phyloP scores from a whole-genome alignment of 37 sponge, comb jelly and placozoan genomes.

The Crambe crambe region DNA sequence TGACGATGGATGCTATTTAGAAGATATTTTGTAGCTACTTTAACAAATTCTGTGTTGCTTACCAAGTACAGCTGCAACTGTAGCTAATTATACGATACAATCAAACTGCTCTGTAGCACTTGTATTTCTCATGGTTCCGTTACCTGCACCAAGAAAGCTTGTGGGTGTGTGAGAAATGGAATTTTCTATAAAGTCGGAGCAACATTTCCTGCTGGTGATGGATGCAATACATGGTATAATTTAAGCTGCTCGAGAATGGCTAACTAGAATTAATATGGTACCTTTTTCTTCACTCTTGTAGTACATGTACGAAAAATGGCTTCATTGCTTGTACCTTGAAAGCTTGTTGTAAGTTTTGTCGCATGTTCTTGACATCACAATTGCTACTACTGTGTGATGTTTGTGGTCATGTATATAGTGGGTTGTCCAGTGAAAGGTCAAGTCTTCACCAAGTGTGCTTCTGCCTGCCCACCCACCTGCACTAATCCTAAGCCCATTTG shows the following conservation, averaged over 20 bases:
- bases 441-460: constrained; percentile 20
- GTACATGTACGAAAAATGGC: background rate
- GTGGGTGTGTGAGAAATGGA: constrained; percentile 1
- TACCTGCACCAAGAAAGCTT: constrained; percentile 28
- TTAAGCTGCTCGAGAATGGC: background rate
- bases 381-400: background rate
- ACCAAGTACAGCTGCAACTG: no score
- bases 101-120: constrained; percentile 14
- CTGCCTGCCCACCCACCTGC: constrained; percentile 40
- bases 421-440: constrained; percentile 13
- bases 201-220: constrained; percentile 27
- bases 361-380: constrained; percentile 39
- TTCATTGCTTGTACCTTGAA: background rate
- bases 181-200: constrained; percentile 9
- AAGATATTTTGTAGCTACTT: no score
- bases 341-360: constrained; percentile 19
- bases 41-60: no score
- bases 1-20: no score
- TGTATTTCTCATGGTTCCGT: background rate
- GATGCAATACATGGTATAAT: constrained; percentile 21
- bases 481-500: constrained; percentile 33
- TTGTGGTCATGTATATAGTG: background rate
- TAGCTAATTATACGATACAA: no score
- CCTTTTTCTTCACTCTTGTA: no score
- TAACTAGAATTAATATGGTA: no score